phyloP scores from a whole-genome alignment of 2,888 invertebrate genomes.

The Acleris cristana region DNA sequence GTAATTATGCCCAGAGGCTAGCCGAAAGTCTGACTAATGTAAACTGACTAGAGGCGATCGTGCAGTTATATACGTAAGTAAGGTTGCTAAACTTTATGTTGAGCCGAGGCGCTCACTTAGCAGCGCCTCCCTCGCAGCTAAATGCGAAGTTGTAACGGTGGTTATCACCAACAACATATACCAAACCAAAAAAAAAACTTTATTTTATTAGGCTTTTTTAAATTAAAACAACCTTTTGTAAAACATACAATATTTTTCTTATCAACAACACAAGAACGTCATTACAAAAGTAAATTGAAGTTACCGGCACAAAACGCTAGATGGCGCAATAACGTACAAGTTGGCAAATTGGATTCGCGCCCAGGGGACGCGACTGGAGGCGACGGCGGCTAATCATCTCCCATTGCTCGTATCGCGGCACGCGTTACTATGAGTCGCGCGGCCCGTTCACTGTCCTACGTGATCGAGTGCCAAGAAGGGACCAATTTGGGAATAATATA shows the following conservation, averaged over 20 bases:
- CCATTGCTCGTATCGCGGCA: conserved; percentile 38
- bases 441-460: not conserved
- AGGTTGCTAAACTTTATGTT: too few species aligned
- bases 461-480: not conserved
- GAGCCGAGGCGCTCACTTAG: too few species aligned
- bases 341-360: conserved; percentile 75
- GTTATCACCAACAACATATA: too few species aligned
- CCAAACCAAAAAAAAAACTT: too few species aligned
- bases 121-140: too few species aligned
- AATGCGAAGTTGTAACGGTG: too few species aligned
- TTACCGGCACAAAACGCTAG: conserved; percentile 35
- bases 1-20: too few species aligned
- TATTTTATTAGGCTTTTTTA: too few species aligned
- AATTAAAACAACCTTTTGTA: too few species aligned
- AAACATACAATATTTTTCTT: not conserved
- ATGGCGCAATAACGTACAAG: conserved; percentile 69
- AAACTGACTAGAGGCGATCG: too few species aligned
- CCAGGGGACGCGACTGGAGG: conserved; percentile 60
- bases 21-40: too few species aligned
- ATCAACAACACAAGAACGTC: conserved; percentile 29
- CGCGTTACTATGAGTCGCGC: not conserved
- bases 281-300: conserved; percentile 33
- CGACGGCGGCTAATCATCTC: conserved; percentile 44
- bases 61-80: too few species aligned
- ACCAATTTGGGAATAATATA: not conserved